These are phyloP conservation scores for cattle (Bos taurus) DNA, from an alignment of 2,113 vertebrate species.

Conservation along the genomic window DNA sequence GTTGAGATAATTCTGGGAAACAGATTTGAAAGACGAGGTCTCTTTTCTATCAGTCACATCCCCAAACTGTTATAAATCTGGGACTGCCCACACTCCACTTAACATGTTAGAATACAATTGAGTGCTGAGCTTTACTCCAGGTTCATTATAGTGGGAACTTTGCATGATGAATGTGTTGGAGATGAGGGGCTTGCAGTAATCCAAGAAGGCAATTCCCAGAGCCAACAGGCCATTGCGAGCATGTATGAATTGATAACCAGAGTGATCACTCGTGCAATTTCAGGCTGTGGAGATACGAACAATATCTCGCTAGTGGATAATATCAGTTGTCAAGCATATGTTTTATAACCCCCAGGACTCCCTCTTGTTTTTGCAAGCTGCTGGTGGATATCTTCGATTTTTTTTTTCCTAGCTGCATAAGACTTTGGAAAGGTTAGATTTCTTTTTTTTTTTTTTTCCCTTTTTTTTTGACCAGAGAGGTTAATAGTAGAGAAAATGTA, in stretches of 20 bases:
- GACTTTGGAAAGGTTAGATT: slow-evolving; percentile 55
- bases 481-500: slow-evolving; percentile 67
- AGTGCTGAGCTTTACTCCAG: not conserved
- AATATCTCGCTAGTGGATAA: slow-evolving; percentile 78
- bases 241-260: slow-evolving; percentile 34
- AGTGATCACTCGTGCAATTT: slow-evolving; percentile 53
- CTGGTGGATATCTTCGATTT: slow-evolving; percentile 73
- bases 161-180: slow-evolving; percentile 67
- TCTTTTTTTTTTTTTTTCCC: not conserved
- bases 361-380: slow-evolving; percentile 72
- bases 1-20: not conserved
- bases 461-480: slow-evolving; percentile 56
- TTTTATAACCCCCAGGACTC: slow-evolving; percentile 76
- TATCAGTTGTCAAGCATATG: slow-evolving; percentile 74
- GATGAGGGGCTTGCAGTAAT: slow-evolving; percentile 61
- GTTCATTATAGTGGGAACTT: not conserved
- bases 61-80: not conserved
- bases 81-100: not conserved
- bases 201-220: slow-evolving; percentile 56
- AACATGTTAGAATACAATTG: not conserved
- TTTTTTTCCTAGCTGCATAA: slow-evolving; percentile 61
- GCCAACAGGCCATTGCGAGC: slow-evolving; percentile 55
- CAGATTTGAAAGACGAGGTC: not conserved
- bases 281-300: slow-evolving; percentile 68
- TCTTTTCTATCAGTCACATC: not conserved